These are phyloP conservation scores for Drosophila recens DNA, from an alignment of 2,888 invertebrate species.

Conservation along the genomic window DNA sequence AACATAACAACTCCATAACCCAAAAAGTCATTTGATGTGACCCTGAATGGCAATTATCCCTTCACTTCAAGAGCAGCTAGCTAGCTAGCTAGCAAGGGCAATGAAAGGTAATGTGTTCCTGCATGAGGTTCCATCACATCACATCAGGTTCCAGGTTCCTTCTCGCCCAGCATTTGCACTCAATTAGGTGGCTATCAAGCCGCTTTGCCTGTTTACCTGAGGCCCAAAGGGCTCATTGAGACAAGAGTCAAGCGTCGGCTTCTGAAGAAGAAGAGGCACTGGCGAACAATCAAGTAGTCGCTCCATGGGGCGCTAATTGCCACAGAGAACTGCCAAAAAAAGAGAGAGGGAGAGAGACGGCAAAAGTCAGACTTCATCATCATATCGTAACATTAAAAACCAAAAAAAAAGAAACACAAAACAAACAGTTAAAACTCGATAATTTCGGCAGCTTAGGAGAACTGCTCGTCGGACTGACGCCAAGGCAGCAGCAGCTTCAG, in stretches of 20 bases:
- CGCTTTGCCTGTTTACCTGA: conserved; percentile 42
- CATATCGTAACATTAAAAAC: conserved; percentile 5
- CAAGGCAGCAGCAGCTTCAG: conserved; percentile 95
- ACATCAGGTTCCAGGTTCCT: neutral
- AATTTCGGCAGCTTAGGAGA: neutral
- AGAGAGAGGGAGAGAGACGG: neutral
- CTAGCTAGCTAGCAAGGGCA: conserved; percentile 30
- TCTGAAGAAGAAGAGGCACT: conserved; percentile 11
- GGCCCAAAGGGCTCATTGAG: conserved; percentile 16
- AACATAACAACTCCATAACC: conserved; percentile 58
- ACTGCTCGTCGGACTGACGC: neutral
- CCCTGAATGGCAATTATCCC: conserved; percentile 76
- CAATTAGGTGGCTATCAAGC: conserved; percentile 65
- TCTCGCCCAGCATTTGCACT: conserved; percentile 54
- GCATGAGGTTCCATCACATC: conserved; percentile 13
- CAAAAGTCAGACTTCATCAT: neutral
- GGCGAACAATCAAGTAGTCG: conserved; percentile 67
- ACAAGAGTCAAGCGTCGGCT: conserved; percentile 24
- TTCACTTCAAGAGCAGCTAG: neutral
- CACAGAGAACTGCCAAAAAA: conserved; percentile 25
- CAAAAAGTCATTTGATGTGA: conserved; percentile 49
- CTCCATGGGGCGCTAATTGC: conserved; percentile 73
- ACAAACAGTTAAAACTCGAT: neutral
- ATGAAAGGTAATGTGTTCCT: conserved; percentile 38
- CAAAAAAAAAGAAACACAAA: neutral